Percentiles rank a stretch among this genome's conserved stretches.
Evolutionary conservation across 1,140 invertebrate genomes (phyloP).

Genomic region (Pogonomyrmex barbatus): DNA sequence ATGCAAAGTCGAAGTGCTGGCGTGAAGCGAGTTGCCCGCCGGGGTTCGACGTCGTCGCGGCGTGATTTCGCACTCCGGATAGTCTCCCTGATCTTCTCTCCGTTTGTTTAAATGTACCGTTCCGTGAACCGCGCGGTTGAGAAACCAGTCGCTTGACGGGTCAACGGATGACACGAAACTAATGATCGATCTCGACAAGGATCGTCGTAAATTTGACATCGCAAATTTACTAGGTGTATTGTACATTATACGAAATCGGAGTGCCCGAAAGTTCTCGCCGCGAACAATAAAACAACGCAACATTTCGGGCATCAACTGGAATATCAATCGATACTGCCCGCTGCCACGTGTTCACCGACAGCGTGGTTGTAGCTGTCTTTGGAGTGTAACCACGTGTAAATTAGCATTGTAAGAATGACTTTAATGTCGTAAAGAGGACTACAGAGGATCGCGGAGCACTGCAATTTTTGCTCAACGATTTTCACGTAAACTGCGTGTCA

Average conservation of each 20-base stretch:
- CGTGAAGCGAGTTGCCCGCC: slow-evolving; percentile 72
- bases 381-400: slow-evolving; percentile 38
- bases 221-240: neutral
- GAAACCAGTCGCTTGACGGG: neutral
- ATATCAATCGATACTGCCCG: slow-evolving; percentile 56
- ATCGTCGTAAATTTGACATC: too few species aligned
- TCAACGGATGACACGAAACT: neutral
- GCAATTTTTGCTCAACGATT: neutral
- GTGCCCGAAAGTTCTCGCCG: slow-evolving; percentile 37
- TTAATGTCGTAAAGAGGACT: neutral
- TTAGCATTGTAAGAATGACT: slow-evolving; percentile 3
- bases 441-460: neutral
- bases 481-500: neutral
- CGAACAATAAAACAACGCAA: slow-evolving; percentile 29
- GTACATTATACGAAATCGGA: slow-evolving; percentile 1
- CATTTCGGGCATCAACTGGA: slow-evolving; percentile 49
- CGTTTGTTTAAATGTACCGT: neutral
- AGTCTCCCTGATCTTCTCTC: neutral
- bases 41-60: slow-evolving; percentile 65
- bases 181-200: slow-evolving; percentile 20
- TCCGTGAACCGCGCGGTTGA: slow-evolving; percentile 16
- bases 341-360: slow-evolving; percentile 70
- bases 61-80: neutral
- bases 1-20: slow-evolving; percentile 77
- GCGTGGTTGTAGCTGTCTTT: slow-evolving; percentile 39